Evolutionary conservation across 2,888 invertebrate genomes (phyloP), one percentile per base, ranked within the genome.

Genomic region (Diloba caeruleocephala): DNA sequence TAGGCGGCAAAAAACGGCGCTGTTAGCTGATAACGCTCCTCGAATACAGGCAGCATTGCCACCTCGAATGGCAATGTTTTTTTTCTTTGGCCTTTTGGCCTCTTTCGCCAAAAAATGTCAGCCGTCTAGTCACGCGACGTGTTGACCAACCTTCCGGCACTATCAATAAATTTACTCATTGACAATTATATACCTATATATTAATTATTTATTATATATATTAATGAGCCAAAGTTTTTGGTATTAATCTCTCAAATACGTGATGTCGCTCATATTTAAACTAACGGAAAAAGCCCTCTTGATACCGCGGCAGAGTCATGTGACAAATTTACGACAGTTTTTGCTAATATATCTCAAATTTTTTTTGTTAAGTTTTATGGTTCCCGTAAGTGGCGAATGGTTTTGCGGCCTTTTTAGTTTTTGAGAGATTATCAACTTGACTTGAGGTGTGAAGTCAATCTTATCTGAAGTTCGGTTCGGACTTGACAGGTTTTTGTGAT

Each of bases 251-350:
- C 19, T 26, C 14, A 57, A 58, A 59, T 28, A 13, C 48, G 33
- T 28, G 25, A 48, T 36, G 3, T 42, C 12, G 19, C 14, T 69
- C 38, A 42, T 49, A 45, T 45, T 23, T 14, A 43, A 52, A 48
- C 9, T 41, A 46, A 58, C 72, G 12, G 59, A 48, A 60, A 60
- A 82, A 83, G 82, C 74, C 21, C 43, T 54, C 59, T 26, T 52
- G 45, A 29, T 55, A 59, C 43, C 42, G 31, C 45, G 81, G 82
- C 80, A 80, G 76, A 56, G 76, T 51, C 44, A 64, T 70, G 74
- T 87, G 88, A 88, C 87, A 88, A 85, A 87, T 88, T 88, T 88
- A 88, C 83, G 83, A 75, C 63, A 64, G 51, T 84, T 83, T 83
- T 84, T 80, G 76, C 73, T 38, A 50, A 58, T 70, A 69, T 77